Conservation (phyloP, 2,888 invertebrate species). For the Atethmia centrago region DNA sequence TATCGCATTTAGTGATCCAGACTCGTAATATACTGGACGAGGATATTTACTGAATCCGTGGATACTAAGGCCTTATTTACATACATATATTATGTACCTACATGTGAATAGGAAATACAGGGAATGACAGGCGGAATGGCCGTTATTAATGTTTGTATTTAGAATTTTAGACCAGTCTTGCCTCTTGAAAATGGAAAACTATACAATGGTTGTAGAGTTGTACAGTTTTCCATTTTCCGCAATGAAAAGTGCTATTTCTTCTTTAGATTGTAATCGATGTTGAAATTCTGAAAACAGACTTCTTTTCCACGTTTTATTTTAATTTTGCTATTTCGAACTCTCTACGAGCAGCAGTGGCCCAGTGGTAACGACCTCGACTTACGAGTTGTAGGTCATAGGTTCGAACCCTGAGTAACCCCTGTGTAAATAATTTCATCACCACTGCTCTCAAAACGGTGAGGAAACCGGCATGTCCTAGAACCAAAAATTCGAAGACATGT, state of each 20-base stretch:
- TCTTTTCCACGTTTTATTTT: not conserved
- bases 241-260: not conserved
- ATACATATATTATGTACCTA: slow-evolving; percentile 34
- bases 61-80: slow-evolving; percentile 36
- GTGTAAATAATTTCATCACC: no score
- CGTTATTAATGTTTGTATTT: slow-evolving; percentile 29
- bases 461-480: no score
- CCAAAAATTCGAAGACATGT: no score
- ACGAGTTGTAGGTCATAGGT: no score
- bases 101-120: slow-evolving; percentile 32
- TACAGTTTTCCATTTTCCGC: not conserved
- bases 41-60: slow-evolving; percentile 37
- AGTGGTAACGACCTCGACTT: no score
- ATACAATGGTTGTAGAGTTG: not conserved
- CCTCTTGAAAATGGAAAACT: not conserved
- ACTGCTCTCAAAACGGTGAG: no score
- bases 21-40: slow-evolving; percentile 39
- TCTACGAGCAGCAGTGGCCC: no score
- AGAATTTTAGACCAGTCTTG: not conserved
- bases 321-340: not conserved
- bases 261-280: not conserved
- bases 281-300: not conserved
- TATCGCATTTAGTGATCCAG: slow-evolving; percentile 59
- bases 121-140: not conserved
- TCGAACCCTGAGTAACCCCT: no score